Conservation (phyloP, 1,140 invertebrate genomes). For the Cyclina sinensis region DNA sequence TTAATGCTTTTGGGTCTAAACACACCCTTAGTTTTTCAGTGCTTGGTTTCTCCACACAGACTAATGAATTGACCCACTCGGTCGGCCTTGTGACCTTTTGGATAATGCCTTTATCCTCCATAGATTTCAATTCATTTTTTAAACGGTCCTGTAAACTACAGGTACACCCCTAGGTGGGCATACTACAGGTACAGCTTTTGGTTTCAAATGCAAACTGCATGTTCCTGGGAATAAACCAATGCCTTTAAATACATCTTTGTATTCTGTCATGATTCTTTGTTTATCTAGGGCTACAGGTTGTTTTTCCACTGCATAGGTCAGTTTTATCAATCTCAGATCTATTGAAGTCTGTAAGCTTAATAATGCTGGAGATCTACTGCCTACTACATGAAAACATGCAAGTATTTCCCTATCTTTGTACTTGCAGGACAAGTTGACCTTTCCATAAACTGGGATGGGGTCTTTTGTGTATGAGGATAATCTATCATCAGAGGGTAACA, state of each 20-base stretch:
- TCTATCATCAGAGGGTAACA: conserved; percentile 19
- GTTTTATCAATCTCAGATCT: conserved; percentile 2
- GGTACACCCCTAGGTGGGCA: conserved; percentile 58
- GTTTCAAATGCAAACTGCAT: conserved; percentile 54
- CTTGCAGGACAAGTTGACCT: background rate
- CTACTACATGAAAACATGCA: conserved; percentile 1
- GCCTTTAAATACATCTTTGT: conserved; percentile 45
- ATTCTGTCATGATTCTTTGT: background rate
- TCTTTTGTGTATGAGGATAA: conserved; percentile 29
- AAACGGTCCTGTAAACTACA: conserved; percentile 50
- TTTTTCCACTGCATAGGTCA: conserved; percentile 24
- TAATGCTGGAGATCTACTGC: background rate
- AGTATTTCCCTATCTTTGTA: background rate
- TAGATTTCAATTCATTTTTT: conserved; percentile 71
- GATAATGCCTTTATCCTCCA: conserved; percentile 68
- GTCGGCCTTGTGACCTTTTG: conserved; percentile 70
- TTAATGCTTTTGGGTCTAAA: conserved; percentile 58
- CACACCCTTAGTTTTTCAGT: conserved; percentile 41
- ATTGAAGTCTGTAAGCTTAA: background rate
- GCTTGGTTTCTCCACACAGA: conserved; percentile 67
- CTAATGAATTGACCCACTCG: conserved; percentile 73
- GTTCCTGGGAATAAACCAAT: conserved; percentile 60
- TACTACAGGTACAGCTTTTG: conserved; percentile 55
- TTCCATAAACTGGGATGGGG: background rate
- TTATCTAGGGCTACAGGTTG: background rate